phyloP scores from a whole-genome alignment of 2,888 invertebrate genomes.

The Eupithecia subfuscata region DNA sequence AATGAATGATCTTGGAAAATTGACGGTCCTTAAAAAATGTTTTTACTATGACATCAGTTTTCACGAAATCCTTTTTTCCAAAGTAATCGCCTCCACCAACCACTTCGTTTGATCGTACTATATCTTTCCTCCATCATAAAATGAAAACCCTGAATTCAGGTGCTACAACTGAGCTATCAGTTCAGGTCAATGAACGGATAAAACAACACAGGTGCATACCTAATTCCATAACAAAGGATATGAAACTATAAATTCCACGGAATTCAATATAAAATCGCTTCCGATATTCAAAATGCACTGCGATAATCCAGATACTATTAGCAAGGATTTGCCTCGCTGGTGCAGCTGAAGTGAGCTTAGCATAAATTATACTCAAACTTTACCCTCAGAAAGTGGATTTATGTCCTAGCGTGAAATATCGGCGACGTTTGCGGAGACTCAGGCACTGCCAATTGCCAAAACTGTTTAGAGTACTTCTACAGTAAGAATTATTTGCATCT shows the following conservation, averaged over 20 bases:
- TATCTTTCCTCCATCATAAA: too few species aligned
- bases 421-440: background rate
- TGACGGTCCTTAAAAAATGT: too few species aligned
- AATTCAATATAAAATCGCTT: background rate
- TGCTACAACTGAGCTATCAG: too few species aligned
- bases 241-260: background rate
- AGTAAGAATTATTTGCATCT: background rate
- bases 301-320: slow-evolving; percentile 14
- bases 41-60: too few species aligned
- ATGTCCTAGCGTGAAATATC: slow-evolving; percentile 27
- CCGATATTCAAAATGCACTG: slow-evolving; percentile 6
- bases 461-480: background rate
- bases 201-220: too few species aligned
- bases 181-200: too few species aligned
- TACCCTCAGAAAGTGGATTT: slow-evolving; percentile 28
- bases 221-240: too few species aligned
- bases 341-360: slow-evolving; percentile 37
- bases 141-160: too few species aligned
- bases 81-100: too few species aligned
- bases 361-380: slow-evolving; percentile 36
- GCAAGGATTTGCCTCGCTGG: slow-evolving; percentile 24
- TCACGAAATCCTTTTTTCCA: too few species aligned
- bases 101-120: too few species aligned
- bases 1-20: too few species aligned
- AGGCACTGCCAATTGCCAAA: background rate